Base-by-base conservation (phyloP, 2,888 invertebrate genomes). In the Clostera curtula region DNA sequence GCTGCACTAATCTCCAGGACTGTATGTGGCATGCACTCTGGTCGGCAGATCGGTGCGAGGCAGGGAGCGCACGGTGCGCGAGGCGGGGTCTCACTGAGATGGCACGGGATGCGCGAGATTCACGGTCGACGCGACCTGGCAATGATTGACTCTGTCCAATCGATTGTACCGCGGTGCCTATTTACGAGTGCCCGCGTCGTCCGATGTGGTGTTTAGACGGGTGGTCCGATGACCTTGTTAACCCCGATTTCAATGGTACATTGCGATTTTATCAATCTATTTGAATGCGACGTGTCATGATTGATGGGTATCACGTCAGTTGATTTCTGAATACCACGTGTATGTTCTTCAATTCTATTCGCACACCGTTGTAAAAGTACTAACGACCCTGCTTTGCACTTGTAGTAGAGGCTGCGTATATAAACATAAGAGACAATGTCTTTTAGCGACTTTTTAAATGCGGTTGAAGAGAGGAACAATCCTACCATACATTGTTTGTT, bases 91-190 rank as follows among this genome's bases (percentile, higher is more conserved):
- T 63, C 68, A 70, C 71, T 70, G 70, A 62, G 52, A 48, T 40
- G 39, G 52, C 46, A 56, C 65, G 61, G 69, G 69, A 63, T 54
- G 58, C 54, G 40, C 34, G 57, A 62, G 61, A 74, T 79, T 82
- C 82, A 83, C 80, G 83, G 82, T 76, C 80, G 75, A 62, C 38
- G 57, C 71, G 73, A 75, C 72, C 73, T 69, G 69, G 61, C 53
- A 58, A 74, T 74, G 77, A 80, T 79, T 75, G 69, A 76, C 71
- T 77, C 58, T 70, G 70, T 67, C 76, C 76, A 76, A 79, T 79
- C 75, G 80, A 77, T 73, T 69, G 65, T 65, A 48, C 38, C 55
- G 56, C 61, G 57, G 63, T 60, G 58, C 63, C 69, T 66, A 72
- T 70, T 68, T 60, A 65, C 62, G 58, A 57, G 54, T 56, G 48